Evolutionary conservation across 2,888 invertebrate genomes (phyloP).

Genomic region (Villa cingulata): DNA sequence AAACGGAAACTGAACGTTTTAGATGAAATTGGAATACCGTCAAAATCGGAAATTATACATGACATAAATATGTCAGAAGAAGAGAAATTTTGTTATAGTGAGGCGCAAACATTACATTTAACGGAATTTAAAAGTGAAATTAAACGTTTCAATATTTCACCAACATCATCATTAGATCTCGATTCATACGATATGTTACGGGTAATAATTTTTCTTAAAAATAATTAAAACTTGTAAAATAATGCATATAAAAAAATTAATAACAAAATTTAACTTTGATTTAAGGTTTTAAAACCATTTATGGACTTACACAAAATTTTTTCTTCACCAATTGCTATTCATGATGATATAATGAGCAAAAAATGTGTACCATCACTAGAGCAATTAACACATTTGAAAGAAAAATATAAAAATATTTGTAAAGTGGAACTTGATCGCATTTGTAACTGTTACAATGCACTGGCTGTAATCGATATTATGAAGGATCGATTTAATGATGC

Average conservation of each 20-base stretch:
- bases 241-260: too few relatives aligned
- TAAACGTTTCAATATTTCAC: constrained; percentile 25
- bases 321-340: constrained; percentile 50
- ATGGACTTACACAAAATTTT: constrained; percentile 55
- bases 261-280: too few relatives aligned
- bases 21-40: constrained; percentile 52
- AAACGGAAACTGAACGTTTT: constrained; percentile 52
- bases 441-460: constrained; percentile 52
- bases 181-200: constrained; percentile 36
- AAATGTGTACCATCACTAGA: constrained; percentile 48
- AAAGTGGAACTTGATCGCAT: constrained; percentile 49
- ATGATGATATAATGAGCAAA: constrained; percentile 34
- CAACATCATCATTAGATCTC: constrained; percentile 37
- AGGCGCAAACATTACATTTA: constrained; percentile 42
- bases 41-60: constrained; percentile 44
- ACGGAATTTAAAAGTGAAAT: constrained; percentile 38
- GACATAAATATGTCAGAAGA: constrained; percentile 53
- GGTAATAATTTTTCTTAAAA: too few relatives aligned
- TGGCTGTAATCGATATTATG: constrained; percentile 50
- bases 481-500: constrained; percentile 40
- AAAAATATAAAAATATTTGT: constrained; percentile 44
- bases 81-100: constrained; percentile 59
- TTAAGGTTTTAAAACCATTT: constrained; percentile 45
- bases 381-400: constrained; percentile 48
- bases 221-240: too few relatives aligned